Evolutionary conservation across 1,140 invertebrate genomes (phyloP).

Genomic region (Drosophila trapezifrons): DNA sequence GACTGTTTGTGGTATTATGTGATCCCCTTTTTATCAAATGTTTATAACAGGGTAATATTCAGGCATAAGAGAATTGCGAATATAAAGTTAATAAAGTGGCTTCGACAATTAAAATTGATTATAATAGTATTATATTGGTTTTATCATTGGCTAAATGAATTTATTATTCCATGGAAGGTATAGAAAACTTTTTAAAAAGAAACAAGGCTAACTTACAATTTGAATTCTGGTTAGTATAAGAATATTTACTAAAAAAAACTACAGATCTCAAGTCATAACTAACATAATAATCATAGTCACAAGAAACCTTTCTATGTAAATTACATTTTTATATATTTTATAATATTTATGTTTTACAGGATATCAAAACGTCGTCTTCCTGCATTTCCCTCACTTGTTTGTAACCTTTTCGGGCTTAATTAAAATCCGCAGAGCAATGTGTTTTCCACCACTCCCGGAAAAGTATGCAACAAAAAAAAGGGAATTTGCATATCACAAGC

Average conservation of each 20-base stretch:
- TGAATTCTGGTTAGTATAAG: too few relatives aligned
- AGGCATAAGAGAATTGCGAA: not conserved
- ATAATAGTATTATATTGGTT: not conserved
- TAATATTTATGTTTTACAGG: not conserved
- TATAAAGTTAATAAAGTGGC: not conserved
- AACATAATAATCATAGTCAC: too few relatives aligned
- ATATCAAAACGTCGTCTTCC: not conserved
- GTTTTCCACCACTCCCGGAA: constrained; percentile 60
- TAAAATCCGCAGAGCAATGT: constrained; percentile 79
- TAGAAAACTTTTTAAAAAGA: not conserved
- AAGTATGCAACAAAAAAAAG: constrained; percentile 68
- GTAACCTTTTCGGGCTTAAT: constrained; percentile 75
- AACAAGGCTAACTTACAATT: too few relatives aligned
- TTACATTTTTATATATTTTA: not conserved
- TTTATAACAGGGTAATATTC: not conserved
- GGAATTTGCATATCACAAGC: constrained; percentile 76
- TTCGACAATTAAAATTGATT: not conserved
- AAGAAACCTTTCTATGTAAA: not conserved
- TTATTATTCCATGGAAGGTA: not conserved
- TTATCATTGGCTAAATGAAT: not conserved
- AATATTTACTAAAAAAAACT: too few relatives aligned
- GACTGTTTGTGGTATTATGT: constrained; percentile 18
- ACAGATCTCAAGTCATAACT: too few relatives aligned
- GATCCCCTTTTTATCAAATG: constrained; percentile 20
- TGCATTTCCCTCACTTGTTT: constrained; percentile 1